Evolutionary conservation across 1,140 invertebrate species (phyloP).

Genomic region (Parapsyche elsis): DNA sequence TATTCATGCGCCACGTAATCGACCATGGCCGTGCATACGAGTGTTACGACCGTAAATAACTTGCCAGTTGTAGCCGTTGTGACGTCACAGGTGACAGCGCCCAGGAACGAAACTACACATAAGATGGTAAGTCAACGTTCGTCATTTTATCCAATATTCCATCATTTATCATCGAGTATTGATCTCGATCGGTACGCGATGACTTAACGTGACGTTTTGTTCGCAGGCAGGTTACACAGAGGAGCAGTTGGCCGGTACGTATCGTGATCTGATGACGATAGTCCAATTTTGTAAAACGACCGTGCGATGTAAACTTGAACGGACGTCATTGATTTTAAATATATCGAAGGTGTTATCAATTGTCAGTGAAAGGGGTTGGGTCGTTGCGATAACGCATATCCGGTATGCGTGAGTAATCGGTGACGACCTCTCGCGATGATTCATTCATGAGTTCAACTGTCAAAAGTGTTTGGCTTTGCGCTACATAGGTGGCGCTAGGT

Average conservation of each 20-base stretch:
- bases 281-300: constrained; percentile 13
- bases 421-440: no score
- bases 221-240: constrained; percentile 85
- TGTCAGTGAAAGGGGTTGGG: no score
- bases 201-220: background rate
- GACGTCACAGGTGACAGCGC: constrained; percentile 56
- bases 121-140: constrained; percentile 10
- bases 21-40: no score
- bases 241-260: constrained; percentile 91
- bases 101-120: constrained; percentile 31
- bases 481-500: no score
- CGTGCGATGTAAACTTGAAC: constrained; percentile 43
- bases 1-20: background rate
- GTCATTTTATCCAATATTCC: background rate
- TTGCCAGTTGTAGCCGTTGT: constrained; percentile 20
- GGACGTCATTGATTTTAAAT: no score
- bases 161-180: background rate
- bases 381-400: no score
- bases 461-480: no score
- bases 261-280: constrained; percentile 33
- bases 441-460: no score
- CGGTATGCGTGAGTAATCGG: background rate
- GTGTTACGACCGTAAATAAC: background rate
- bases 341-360: no score
- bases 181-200: background rate